A percentile compares a stretch with the other conserved stretches of the same genome.
Evolutionary conservation across 2,113 vertebrate species (phyloP).

Genomic region (Rhinolophus ferrumequinum): DNA sequence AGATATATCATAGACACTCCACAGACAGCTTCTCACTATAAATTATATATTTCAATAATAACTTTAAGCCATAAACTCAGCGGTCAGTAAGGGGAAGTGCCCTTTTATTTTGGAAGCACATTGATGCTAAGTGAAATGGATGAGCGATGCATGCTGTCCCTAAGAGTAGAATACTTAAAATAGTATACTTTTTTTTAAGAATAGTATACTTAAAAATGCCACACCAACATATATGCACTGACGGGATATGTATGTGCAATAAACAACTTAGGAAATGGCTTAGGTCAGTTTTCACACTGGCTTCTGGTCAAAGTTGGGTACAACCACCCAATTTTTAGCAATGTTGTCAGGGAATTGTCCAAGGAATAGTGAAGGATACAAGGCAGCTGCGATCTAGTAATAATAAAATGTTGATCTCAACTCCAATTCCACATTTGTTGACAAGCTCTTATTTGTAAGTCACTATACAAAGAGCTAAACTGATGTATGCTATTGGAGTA

Average conservation of each 20-base stretch:
- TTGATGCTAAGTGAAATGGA: not conserved
- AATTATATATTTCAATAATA: conserved; percentile 22
- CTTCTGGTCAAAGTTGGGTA: not conserved
- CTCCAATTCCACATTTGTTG: not conserved
- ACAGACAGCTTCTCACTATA: not conserved
- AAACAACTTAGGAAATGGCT: not conserved
- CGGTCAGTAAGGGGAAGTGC: not conserved
- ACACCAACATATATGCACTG: not conserved
- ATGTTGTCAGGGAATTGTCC: not conserved
- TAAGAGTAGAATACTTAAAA: not conserved
- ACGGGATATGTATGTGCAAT: not conserved
- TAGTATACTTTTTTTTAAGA: too few species aligned
- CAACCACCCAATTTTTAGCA: not conserved
- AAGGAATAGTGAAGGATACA: not conserved
- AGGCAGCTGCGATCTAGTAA: not conserved
- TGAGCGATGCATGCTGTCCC: not conserved
- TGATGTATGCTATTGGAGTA: not conserved
- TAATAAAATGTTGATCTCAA: not conserved
- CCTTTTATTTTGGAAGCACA: conserved; percentile 20
- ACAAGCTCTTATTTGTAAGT: not conserved
- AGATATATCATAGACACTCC: not conserved
- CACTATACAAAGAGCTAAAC: not conserved
- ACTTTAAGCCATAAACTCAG: not conserved
- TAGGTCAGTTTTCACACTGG: not conserved
- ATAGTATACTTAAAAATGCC: not conserved